Base-by-base conservation (phyloP, 1,140 invertebrate species). In the Whitmania pigra region DNA sequence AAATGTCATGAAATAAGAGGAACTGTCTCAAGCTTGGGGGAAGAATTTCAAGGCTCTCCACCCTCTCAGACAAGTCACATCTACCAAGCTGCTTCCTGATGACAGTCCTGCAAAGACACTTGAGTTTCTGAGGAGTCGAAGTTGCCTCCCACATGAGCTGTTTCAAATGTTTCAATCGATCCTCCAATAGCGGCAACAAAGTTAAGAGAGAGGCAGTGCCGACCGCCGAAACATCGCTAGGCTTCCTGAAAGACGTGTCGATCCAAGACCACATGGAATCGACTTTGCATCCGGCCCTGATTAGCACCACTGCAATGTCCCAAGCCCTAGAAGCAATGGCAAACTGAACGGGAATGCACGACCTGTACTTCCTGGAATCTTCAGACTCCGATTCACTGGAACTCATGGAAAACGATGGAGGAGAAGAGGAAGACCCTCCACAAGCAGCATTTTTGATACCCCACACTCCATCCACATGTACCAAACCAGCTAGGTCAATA, bases 301-400 rank as follows among this genome's bases (percentile, higher is more conserved):
- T 74, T 43, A 74, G 73, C n/a, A 74, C 40, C 49, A n/a, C 71
- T 22, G 73, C 73, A 13, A 74, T 74, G 71, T 74, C 73, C 73
- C 73, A 74, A 22, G 71, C 73, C 31, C 69, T 40, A 2, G 69
- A 69, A 43, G 71, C 40, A 29, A 74, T 54, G 18, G 73, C 55
- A 60, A 71, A 72, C 70, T 74, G 73, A 6, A 74, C 27, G 18
- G 73, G 73, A 29, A 69, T 57, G 36, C 73, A 74, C 7, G 40
- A 22, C 60, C 71, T 70, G 43, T 74, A 63, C 22, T 68, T 73
- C 31, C 49, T 71, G 27, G 63, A 63, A 43, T 29, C 53, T 43
- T 74, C 73, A 22, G 57, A 63, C 29, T 74, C 73, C 17, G 73
- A 74, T 53, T 74, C 73, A 67, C 70, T 72, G 5, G 73, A 74